Conservation (phyloP, 2,888 invertebrate species). For the Lapara coniferarum region DNA sequence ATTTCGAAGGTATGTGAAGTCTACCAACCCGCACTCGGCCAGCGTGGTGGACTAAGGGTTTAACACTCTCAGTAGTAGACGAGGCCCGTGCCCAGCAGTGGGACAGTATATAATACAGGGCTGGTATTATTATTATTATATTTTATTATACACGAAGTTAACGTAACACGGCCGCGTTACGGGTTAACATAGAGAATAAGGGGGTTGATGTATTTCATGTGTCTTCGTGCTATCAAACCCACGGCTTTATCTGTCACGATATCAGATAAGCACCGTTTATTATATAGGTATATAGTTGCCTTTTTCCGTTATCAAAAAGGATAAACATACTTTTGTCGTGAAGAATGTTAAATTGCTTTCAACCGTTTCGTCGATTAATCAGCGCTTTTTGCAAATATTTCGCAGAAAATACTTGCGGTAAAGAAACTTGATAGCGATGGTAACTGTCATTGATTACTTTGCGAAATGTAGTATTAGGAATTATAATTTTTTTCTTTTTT, state of each 20-base stretch:
- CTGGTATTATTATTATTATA: too few relatives aligned
- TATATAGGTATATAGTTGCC: constrained; percentile 6
- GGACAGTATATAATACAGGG: too few relatives aligned
- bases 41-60: too few relatives aligned
- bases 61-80: too few relatives aligned
- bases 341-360: background rate
- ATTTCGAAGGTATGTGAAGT: too few relatives aligned
- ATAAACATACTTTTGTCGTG: background rate
- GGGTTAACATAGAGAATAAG: too few relatives aligned
- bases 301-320: constrained; percentile 3
- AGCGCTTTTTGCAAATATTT: constrained; percentile 9
- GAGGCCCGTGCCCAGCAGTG: too few relatives aligned
- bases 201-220: constrained; percentile 2
- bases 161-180: too few relatives aligned
- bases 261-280: background rate
- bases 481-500: too few relatives aligned
- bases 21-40: too few relatives aligned
- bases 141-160: too few relatives aligned
- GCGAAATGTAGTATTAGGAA: background rate
- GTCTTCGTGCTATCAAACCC: constrained; percentile 5
- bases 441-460: background rate
- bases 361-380: background rate
- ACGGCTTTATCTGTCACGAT: constrained; percentile 17
- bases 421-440: background rate
- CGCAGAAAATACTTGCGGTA: background rate